Base-by-base conservation (phyloP, 2,888 invertebrate genomes). In the Apeira syringaria region DNA sequence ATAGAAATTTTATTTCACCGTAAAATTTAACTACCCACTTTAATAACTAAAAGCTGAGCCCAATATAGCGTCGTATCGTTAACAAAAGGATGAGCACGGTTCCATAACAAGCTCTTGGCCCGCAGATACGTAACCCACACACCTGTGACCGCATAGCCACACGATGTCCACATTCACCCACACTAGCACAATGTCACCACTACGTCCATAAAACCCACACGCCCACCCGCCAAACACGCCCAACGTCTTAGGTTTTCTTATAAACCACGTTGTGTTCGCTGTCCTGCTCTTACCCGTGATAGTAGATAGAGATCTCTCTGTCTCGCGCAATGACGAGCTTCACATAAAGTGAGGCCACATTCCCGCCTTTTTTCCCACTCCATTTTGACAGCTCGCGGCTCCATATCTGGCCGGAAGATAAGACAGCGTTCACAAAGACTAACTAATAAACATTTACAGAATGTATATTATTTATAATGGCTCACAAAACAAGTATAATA, bases 321-420 rank as follows among this genome's bases (percentile, higher is more conserved):
- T 85, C 79, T 73, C 48, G 52, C 87, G 85, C 86, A 83, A 89
- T 89, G 87, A 89, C 85, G 89, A 89, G 89, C 81, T 77, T 82
- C 90, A 84, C 87, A 89, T 90, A 89, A 90, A 89, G 83, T 80
- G 86, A 80, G 66, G 88, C 89, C 90, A 80, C 90, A 90, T 90
- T 90, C 90, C 90, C 90, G 90, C 90, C 90, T 90, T 90, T 90
- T 90, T 90, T 90, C 89, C 89, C 88, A 87, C 88, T 89, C 89
- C 89, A 88, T 87, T 88, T 88, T 88, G 88, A 89, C 89, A 88
- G 88, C 82, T 88, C 89, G 89, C 74, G 88, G 89, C 89, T 85
- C 89, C 87, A 87, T 89, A 88, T 89, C 89, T 88, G 86, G 88
- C 81, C 81, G 74, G 78, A 78, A 77, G 69, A 67, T 88, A 88